phyloP scores from a whole-genome alignment of 2,113 vertebrate genomes.

The Copsychus sechellarum region DNA sequence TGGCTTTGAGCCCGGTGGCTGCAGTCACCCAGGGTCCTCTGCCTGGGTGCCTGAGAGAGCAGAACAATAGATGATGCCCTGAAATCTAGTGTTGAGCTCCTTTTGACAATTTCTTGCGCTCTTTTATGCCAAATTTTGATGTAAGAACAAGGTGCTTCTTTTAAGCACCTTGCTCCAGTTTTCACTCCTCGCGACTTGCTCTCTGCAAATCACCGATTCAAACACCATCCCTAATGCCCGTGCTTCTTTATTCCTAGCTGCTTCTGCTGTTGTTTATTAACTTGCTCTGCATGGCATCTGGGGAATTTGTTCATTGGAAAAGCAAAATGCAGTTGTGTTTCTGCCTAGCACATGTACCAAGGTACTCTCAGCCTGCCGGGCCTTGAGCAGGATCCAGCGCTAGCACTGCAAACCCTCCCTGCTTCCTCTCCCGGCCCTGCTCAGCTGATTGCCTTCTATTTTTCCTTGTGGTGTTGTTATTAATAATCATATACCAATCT shows the following conservation, averaged over 20 bases:
- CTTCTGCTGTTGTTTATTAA: slow-evolving; percentile 30
- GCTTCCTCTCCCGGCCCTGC: background rate
- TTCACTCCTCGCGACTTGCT: background rate
- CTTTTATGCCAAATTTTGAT: background rate
- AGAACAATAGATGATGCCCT: background rate
- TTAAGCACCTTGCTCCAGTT: background rate
- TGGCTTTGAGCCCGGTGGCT: background rate
- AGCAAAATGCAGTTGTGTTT: background rate
- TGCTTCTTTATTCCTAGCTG: background rate
- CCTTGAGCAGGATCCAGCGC: slow-evolving; percentile 1
- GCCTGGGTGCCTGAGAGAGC: background rate
- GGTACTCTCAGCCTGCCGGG: background rate
- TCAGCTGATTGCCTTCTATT: slow-evolving; percentile 60
- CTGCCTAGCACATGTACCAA: background rate
- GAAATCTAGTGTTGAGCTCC: background rate
- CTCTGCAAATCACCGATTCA: background rate
- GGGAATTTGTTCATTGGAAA: slow-evolving; percentile 26
- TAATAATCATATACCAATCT: slow-evolving; percentile 57
- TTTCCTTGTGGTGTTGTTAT: slow-evolving; percentile 59
- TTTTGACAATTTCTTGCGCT: background rate
- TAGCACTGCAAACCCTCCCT: slow-evolving; percentile 1
- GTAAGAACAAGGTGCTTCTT: background rate
- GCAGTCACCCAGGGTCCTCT: background rate
- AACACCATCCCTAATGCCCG: background rate
- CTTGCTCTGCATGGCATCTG: background rate